Conservation (phyloP, 2,888 invertebrate genomes). For the Euspilapteryx auroguttella region DNA sequence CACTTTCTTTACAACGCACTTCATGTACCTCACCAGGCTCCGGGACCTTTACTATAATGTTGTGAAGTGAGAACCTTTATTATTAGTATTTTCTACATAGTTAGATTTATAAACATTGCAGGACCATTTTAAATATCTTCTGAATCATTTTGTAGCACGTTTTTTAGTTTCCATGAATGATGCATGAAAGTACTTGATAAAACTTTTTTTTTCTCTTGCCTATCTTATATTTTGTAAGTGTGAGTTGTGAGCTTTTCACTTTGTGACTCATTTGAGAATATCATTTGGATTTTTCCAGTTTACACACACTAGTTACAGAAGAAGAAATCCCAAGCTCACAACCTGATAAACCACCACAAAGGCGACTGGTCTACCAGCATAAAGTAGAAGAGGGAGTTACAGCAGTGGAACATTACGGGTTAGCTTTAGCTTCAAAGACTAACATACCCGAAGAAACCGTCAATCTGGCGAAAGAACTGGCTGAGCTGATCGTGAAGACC, state of each 20-base stretch:
- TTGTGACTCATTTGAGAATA: conserved; percentile 5
- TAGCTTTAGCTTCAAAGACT: conserved; percentile 64
- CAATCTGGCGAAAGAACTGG: conserved; percentile 47
- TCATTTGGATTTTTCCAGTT: conserved; percentile 12
- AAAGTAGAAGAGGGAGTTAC: conserved; percentile 64
- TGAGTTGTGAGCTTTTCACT: no score
- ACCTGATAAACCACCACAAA: conserved; percentile 11
- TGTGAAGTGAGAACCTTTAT: conserved; percentile 62
- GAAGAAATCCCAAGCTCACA: conserved; percentile 21
- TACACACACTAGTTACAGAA: conserved; percentile 35
- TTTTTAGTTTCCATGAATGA: no score
- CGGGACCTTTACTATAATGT: conserved; percentile 69
- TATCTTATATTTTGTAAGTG: no score
- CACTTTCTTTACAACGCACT: conserved; percentile 74
- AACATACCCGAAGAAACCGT: conserved; percentile 62
- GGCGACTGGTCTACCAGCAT: conserved; percentile 65
- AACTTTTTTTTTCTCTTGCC: no score
- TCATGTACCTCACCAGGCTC: conserved; percentile 65
- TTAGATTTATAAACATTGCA: no score
- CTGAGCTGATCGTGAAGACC: conserved; percentile 28
- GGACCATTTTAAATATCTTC: no score
- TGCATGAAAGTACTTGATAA: no score
- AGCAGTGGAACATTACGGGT: conserved; percentile 65
- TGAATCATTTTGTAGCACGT: no score
- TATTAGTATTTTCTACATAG: no score